Conservation (phyloP, 1,140 invertebrate species). For the Drosophila ohnishii region DNA sequence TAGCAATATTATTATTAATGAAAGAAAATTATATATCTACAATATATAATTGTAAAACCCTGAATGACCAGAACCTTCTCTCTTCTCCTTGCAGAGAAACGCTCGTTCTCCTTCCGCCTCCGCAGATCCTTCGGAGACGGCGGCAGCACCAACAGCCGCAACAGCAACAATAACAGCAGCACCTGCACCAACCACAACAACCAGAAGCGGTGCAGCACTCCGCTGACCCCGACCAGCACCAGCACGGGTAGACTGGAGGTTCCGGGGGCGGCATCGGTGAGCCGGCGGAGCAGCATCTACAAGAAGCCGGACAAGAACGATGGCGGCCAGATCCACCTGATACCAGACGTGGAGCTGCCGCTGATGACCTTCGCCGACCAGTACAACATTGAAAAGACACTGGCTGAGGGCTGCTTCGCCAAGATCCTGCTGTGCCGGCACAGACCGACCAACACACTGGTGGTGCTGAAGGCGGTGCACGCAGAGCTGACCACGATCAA, state of each 20-base stretch:
- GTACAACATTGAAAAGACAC: constrained; percentile 87
- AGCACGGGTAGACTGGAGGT: constrained; percentile 72
- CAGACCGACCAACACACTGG: constrained; percentile 85
- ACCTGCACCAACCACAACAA: constrained; percentile 80
- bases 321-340: constrained; percentile 83
- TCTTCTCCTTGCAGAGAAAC: constrained; percentile 68
- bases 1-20: too few species aligned
- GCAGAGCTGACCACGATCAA: constrained; percentile 87
- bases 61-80: not conserved
- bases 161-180: constrained; percentile 80
- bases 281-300: constrained; percentile 79
- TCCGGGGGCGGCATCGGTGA: constrained; percentile 65
- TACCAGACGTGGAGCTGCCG: constrained; percentile 85
- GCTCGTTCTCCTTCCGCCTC: constrained; percentile 78
- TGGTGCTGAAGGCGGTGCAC: constrained; percentile 88
- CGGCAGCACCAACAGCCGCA: constrained; percentile 77
- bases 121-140: constrained; percentile 77
- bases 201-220: constrained; percentile 74
- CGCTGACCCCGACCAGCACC: constrained; percentile 73
- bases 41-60: too few species aligned
- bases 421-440: constrained; percentile 87
- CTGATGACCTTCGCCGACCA: constrained; percentile 86
- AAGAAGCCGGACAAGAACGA: constrained; percentile 77
- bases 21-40: not conserved
- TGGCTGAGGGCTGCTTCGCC: constrained; percentile 89